Conservation (phyloP, 2,797 vertebrate species). For the Neopelma chrysocephalum region DNA sequence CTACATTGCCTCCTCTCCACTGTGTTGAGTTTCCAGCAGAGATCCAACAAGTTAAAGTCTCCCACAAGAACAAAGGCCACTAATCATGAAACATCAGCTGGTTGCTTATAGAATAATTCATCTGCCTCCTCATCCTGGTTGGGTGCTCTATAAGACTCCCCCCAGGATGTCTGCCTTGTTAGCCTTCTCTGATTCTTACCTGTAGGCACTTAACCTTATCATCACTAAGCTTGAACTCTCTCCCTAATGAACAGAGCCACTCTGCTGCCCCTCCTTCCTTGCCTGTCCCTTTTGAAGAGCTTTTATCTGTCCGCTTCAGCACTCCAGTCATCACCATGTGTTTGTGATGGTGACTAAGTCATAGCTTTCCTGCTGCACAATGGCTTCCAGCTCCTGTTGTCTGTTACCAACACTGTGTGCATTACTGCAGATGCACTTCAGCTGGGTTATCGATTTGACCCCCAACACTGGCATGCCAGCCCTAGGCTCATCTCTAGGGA, state of each 20-base stretch:
- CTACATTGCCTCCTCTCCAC: neutral
- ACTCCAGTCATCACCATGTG: neutral
- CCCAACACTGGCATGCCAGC: neutral
- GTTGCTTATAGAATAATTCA: accelerated
- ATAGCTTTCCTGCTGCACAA: neutral
- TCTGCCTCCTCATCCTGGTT: neutral
- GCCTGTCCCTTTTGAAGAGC: accelerated
- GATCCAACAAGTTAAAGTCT: neutral
- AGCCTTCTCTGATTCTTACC: neutral
- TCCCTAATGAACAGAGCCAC: neutral
- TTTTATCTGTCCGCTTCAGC: neutral
- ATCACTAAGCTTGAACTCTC: neutral
- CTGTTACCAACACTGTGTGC: too few species aligned
- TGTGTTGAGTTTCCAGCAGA: neutral
- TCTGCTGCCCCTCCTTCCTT: neutral
- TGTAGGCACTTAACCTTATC: neutral
- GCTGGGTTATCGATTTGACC: neutral
- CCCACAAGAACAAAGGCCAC: neutral
- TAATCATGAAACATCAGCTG: accelerated
- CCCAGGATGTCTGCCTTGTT: neutral
- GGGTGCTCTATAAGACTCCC: neutral
- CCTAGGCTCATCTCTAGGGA: neutral
- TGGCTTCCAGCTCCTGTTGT: neutral
- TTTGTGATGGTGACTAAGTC: neutral
- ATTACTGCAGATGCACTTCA: neutral